Percentiles rank a stretch among this genome's conserved stretches.
These are phyloP conservation scores for Syrrhaptes paradoxus DNA, from an alignment of 2,113 vertebrate species.

Conservation along the genomic window DNA sequence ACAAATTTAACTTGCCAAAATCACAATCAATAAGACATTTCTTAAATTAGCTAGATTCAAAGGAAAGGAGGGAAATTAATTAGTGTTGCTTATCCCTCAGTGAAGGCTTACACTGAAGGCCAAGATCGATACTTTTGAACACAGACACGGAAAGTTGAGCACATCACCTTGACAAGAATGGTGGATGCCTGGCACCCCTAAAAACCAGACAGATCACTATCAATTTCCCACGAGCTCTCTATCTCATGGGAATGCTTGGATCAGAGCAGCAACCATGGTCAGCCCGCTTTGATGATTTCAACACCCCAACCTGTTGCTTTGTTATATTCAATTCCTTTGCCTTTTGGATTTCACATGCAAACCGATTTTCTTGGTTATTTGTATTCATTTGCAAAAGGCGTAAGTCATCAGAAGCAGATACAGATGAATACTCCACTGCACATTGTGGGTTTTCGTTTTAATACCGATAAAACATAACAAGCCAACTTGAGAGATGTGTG, in stretches of 20 bases:
- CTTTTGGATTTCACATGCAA: not conserved
- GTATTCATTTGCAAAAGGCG: not conserved
- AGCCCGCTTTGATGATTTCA: not conserved
- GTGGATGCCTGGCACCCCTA: not conserved
- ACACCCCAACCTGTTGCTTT: not conserved
- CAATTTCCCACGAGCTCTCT: not conserved
- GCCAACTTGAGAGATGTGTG: not conserved
- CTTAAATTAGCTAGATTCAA: not conserved
- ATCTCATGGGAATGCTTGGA: not conserved
- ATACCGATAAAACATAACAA: not conserved
- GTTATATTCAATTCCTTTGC: not conserved
- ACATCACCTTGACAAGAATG: not conserved
- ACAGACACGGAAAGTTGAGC: not conserved
- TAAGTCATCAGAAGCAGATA: slow-evolving; percentile 2
- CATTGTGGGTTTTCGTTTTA: not conserved
- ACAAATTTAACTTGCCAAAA: not conserved
- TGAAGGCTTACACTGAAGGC: not conserved
- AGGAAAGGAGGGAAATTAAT: not conserved
- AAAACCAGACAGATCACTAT: not conserved
- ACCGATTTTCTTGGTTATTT: not conserved
- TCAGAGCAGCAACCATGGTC: not conserved
- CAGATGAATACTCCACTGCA: slow-evolving; percentile 1
- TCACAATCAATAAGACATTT: not conserved
- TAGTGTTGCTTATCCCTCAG: not conserved
- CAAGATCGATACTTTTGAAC: not conserved